phyloP scores from a whole-genome alignment of 2,113 vertebrate genomes.

The Gambusia holbrooki region DNA sequence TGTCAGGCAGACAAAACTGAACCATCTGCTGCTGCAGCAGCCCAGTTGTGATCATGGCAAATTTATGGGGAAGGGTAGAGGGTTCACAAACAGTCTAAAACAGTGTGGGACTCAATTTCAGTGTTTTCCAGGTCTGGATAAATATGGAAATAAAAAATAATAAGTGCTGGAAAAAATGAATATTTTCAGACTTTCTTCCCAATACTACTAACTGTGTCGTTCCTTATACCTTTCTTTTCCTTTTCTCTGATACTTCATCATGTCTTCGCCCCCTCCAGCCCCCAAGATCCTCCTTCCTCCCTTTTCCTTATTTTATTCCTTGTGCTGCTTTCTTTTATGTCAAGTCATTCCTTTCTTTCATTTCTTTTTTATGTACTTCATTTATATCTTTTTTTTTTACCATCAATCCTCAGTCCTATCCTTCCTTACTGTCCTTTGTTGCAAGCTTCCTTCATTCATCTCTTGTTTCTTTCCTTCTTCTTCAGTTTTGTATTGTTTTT shows the following conservation, averaged over 20 bases:
- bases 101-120: too few relatives aligned
- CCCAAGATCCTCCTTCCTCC: too few relatives aligned
- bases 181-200: too few relatives aligned
- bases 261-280: too few relatives aligned
- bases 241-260: neutral
- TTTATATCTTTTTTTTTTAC: neutral
- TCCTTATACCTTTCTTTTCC: neutral
- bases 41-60: slow-evolving; percentile 57
- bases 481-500: too few relatives aligned
- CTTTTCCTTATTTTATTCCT: too few relatives aligned
- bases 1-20: slow-evolving; percentile 69
- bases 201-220: neutral
- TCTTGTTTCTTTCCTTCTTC: too few relatives aligned
- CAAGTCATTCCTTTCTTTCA: neutral
- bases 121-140: neutral
- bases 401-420: neutral
- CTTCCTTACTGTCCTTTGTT: neutral
- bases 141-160: neutral
- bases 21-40: slow-evolving; percentile 70
- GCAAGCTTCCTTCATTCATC: too few relatives aligned
- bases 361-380: neutral
- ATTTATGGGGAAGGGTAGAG: slow-evolving; percentile 22
- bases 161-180: neutral
- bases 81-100: neutral
- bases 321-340: neutral